Conservation (phyloP, 2,888 invertebrate species). For the Drosophila anceps region DNA sequence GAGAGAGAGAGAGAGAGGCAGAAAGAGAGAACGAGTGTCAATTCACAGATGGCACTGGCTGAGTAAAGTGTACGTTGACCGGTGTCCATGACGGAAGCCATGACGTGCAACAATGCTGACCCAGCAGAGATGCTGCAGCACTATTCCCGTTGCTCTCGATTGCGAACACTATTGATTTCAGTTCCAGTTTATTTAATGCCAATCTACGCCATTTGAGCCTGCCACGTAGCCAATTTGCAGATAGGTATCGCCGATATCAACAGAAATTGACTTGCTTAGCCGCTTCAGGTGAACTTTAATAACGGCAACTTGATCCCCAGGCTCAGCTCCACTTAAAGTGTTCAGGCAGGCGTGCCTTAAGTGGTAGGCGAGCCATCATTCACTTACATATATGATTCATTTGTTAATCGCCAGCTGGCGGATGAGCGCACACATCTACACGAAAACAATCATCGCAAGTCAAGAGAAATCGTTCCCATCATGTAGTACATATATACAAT, state of each 20-base stretch:
- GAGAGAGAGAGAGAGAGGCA: not conserved
- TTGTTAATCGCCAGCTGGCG: slow-evolving; percentile 76
- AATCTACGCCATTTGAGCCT: slow-evolving; percentile 59
- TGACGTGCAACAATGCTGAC: slow-evolving; percentile 71
- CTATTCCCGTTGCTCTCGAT: slow-evolving; percentile 16
- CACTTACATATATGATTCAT: slow-evolving; percentile 68
- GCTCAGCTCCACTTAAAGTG: slow-evolving; percentile 44
- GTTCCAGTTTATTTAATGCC: slow-evolving; percentile 63
- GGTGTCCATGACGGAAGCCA: slow-evolving; percentile 65
- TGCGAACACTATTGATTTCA: slow-evolving; percentile 52
- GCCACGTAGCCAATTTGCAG: slow-evolving; percentile 74
- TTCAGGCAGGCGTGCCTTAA: slow-evolving; percentile 14
- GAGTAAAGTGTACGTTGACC: slow-evolving; percentile 41
- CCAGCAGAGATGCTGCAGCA: slow-evolving; percentile 47
- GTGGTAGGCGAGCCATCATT: slow-evolving; percentile 49
- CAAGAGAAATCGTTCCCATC: slow-evolving; percentile 66
- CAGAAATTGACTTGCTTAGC: slow-evolving; percentile 44
- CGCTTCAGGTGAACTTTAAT: slow-evolving; percentile 37
- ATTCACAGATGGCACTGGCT: slow-evolving; percentile 36
- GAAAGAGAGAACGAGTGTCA: slow-evolving; percentile 17
- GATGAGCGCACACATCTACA: slow-evolving; percentile 44
- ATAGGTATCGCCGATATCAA: slow-evolving; percentile 37
- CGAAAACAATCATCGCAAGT: slow-evolving; percentile 77
- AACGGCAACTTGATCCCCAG: slow-evolving; percentile 18
- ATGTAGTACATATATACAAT: not conserved